A percentile compares a stretch with the other conserved stretches of the same genome.
These are phyloP conservation scores for Pentamera pediparva DNA, from an alignment of 53 echinoderm and acorn worm species.

Conservation along the genomic window DNA sequence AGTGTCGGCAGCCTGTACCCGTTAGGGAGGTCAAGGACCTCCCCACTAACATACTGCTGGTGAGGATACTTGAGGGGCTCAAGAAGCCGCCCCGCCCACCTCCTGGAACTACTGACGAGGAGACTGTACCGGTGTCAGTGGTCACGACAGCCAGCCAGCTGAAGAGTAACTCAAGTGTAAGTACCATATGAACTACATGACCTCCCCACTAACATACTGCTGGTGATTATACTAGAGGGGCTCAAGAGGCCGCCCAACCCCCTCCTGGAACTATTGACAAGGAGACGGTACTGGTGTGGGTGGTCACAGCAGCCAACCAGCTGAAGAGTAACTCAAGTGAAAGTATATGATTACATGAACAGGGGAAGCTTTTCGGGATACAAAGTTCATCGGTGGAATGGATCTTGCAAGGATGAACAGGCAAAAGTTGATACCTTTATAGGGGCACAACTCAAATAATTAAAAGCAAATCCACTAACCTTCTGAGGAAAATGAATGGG, in stretches of 20 bases:
- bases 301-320: background rate
- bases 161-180: background rate
- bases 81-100: conserved; percentile 29
- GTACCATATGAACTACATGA: too few species aligned
- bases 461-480: too few species aligned
- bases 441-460: too few species aligned
- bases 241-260: conserved; percentile 39
- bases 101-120: background rate
- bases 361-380: too few species aligned
- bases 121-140: background rate
- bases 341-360: too few species aligned
- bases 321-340: background rate
- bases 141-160: background rate
- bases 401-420: too few species aligned
- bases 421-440: too few species aligned
- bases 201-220: conserved; percentile 86
- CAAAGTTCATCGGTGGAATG: too few species aligned
- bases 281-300: background rate
- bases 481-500: too few species aligned
- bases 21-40: conserved; percentile 67
- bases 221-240: conserved; percentile 75
- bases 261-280: background rate
- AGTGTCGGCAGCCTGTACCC: conserved; percentile 75
- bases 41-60: conserved; percentile 91
- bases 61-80: conserved; percentile 79